These are phyloP conservation scores for Otocyon megalotis DNA, from an alignment of 2,113 vertebrate species.

Conservation along the genomic window DNA sequence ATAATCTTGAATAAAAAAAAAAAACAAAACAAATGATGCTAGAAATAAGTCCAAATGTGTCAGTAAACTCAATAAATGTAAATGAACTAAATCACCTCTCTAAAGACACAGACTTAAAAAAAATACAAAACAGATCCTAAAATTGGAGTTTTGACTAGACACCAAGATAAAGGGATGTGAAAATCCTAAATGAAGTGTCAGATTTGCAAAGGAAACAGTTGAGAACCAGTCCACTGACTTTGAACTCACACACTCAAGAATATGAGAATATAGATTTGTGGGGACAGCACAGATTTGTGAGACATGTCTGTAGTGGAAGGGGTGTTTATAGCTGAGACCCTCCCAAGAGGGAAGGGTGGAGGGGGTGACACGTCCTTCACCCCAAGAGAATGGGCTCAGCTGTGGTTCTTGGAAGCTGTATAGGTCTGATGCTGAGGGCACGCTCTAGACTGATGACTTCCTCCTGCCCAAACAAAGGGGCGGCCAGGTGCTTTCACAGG, in stretches of 20 bases:
- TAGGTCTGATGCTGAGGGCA: too few relatives aligned
- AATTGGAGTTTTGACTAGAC: not conserved
- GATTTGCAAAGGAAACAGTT: not conserved
- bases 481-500: too few relatives aligned
- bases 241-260: too few relatives aligned
- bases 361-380: too few relatives aligned
- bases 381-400: too few relatives aligned
- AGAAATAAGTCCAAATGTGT: not conserved
- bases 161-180: not conserved
- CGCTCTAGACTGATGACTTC: not conserved
- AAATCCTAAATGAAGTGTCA: not conserved
- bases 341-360: not conserved
- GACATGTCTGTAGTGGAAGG: not conserved
- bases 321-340: not conserved
- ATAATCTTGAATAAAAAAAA: not conserved
- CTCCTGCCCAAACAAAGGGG: not conserved
- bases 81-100: slow-evolving; percentile 17
- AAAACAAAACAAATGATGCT: not conserved
- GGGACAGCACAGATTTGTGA: accelerated
- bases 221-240: not conserved
- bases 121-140: not conserved
- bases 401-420: not conserved
- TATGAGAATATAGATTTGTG: not conserved
- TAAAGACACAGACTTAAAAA: not conserved
- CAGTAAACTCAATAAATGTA: not conserved